phyloP scores from a whole-genome alignment of 2,113 vertebrate genomes.

The Nibea albiflora region DNA sequence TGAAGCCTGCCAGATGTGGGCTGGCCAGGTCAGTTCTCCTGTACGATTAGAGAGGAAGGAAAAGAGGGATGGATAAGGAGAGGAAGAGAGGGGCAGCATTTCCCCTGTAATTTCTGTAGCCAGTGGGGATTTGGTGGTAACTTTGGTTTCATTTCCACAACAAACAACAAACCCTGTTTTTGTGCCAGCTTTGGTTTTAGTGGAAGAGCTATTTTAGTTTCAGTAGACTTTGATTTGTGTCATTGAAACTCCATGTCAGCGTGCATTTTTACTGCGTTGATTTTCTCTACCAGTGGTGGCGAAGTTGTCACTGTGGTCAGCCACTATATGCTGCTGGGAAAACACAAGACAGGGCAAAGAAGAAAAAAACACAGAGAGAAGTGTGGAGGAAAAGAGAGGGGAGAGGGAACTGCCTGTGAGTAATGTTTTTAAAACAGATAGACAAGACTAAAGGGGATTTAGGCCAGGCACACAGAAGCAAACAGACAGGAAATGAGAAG shows the following conservation, averaged over 20 bases:
- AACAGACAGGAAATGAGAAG: slow-evolving; percentile 78
- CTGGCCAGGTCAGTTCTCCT: slow-evolving; percentile 76
- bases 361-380: slow-evolving; percentile 14
- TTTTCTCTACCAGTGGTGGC: slow-evolving; percentile 20
- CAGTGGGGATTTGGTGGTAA: slow-evolving; percentile 60
- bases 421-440: slow-evolving; percentile 78
- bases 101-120: slow-evolving; percentile 76
- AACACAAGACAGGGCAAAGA: slow-evolving; percentile 44
- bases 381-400: slow-evolving; percentile 37
- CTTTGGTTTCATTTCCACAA: slow-evolving; percentile 71
- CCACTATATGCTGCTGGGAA: slow-evolving; percentile 26
- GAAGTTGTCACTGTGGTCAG: slow-evolving; percentile 36
- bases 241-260: slow-evolving; percentile 8
- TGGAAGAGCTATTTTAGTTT: slow-evolving; percentile 58
- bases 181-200: slow-evolving; percentile 52
- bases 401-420: slow-evolving; percentile 43
- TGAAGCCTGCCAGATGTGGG: slow-evolving; percentile 84
- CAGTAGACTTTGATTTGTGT: slow-evolving; percentile 1
- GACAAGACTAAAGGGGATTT: slow-evolving; percentile 71
- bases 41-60: slow-evolving; percentile 80
- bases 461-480: slow-evolving; percentile 61
- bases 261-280: not conserved
- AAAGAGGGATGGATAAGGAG: slow-evolving; percentile 61
- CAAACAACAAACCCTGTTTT: slow-evolving; percentile 61
- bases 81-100: slow-evolving; percentile 52